Conservation (phyloP, 2,113 vertebrate species). For the Oenanthe melanoleuca region DNA sequence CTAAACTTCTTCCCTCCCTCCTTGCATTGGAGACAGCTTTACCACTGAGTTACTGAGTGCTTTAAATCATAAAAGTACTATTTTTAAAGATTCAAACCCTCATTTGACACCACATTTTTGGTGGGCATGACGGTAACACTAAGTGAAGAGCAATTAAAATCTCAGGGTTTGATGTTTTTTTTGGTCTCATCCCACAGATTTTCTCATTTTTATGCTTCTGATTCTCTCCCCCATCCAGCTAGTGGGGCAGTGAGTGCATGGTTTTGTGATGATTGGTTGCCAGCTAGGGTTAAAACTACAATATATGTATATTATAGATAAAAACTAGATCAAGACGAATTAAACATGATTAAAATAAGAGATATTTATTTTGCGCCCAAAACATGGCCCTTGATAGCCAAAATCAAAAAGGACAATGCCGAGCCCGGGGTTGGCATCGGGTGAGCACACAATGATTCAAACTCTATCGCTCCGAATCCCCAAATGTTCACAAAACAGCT, state of each 20-base stretch:
- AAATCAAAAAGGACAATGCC: too few species aligned
- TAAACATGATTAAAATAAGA: too few species aligned
- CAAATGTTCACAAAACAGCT: too few species aligned
- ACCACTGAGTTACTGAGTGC: fast-evolving
- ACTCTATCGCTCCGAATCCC: too few species aligned
- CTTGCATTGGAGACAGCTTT: not conserved
- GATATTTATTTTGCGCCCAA: too few species aligned
- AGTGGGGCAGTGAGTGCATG: not conserved
- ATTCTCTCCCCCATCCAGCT: not conserved
- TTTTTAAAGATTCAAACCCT: not conserved
- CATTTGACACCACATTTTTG: not conserved
- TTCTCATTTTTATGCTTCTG: not conserved
- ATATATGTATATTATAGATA: too few species aligned
- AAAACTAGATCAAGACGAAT: too few species aligned
- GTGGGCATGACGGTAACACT: not conserved
- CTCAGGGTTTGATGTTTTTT: not conserved
- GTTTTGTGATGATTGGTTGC: not conserved
- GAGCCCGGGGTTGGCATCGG: too few species aligned
- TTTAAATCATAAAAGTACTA: not conserved
- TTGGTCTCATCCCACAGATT: not conserved
- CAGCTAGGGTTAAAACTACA: not conserved
- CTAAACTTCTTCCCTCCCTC: not conserved
- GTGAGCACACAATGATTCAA: too few species aligned
- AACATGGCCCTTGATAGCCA: too few species aligned
- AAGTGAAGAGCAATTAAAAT: not conserved